Percentiles rank a stretch among this genome's conserved stretches.
Evolutionary conservation across 2,888 invertebrate genomes (phyloP).

Genomic region (Torymus tubicola): DNA sequence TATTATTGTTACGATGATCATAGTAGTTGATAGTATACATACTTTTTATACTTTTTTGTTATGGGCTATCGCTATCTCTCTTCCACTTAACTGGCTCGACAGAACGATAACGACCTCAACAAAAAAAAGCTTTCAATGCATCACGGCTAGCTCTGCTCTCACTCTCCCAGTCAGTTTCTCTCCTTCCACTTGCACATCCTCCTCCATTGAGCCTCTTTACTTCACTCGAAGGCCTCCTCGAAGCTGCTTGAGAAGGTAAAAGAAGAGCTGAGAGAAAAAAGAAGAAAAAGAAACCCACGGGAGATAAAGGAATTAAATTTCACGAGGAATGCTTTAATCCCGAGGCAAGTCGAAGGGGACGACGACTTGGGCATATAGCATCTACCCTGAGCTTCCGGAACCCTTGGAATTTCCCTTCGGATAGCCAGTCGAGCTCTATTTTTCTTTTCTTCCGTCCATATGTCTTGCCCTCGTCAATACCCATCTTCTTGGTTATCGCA

Average conservation of each 20-base stretch:
- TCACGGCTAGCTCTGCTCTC: background rate
- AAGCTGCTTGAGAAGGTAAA: background rate
- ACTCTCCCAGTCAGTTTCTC: background rate
- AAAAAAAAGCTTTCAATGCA: slow-evolving; percentile 25
- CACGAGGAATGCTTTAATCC: slow-evolving; percentile 32
- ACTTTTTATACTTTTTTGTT: too few relatives aligned
- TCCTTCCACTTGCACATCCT: background rate
- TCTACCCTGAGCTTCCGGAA: background rate
- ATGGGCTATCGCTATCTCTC: background rate
- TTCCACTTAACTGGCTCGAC: background rate
- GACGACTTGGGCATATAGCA: too few relatives aligned
- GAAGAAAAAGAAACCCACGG: background rate
- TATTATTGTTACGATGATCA: too few relatives aligned
- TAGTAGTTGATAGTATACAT: too few relatives aligned
- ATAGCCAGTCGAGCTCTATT: background rate
- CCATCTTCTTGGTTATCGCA: slow-evolving; percentile 6
- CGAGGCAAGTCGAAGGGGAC: background rate
- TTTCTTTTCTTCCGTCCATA: background rate
- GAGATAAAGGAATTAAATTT: slow-evolving; percentile 51
- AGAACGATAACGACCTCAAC: background rate
- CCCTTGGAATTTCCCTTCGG: slow-evolving; percentile 44
- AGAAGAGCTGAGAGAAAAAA: background rate
- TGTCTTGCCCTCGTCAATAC: slow-evolving; percentile 51
- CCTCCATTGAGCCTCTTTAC: background rate
- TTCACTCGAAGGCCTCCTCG: background rate